Evolutionary conservation across 2,113 vertebrate genomes (phyloP).

Genomic region (Chroicocephalus ridibundus): DNA sequence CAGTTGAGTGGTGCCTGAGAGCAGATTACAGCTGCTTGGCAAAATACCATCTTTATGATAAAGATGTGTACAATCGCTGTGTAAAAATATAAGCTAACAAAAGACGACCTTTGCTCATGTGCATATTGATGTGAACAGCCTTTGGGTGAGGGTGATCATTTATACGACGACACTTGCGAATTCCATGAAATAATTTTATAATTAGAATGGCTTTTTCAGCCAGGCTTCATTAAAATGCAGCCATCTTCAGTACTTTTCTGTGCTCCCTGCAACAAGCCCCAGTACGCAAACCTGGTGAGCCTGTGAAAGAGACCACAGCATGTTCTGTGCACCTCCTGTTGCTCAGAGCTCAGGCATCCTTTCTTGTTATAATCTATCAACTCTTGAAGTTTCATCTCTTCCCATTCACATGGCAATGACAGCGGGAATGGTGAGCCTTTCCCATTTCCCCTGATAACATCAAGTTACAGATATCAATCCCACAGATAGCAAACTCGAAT

Average conservation of each 20-base stretch:
- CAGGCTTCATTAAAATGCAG: background rate
- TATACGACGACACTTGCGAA: background rate
- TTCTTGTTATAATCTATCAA: too few species aligned
- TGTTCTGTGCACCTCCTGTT: too few species aligned
- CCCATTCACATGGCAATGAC: background rate
- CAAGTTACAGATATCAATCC: background rate
- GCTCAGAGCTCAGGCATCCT: background rate
- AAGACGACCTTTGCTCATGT: background rate
- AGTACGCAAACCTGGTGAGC: fast-evolving
- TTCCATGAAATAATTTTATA: background rate
- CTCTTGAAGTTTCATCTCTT: background rate
- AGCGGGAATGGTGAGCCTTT: background rate
- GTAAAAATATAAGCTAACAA: background rate
- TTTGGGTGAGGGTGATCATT: background rate
- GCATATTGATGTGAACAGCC: background rate
- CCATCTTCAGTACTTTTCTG: background rate
- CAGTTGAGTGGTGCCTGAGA: background rate
- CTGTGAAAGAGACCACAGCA: background rate
- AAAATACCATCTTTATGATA: background rate
- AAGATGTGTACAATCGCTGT: background rate
- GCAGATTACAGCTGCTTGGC: background rate
- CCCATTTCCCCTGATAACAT: background rate
- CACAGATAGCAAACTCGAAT: background rate
- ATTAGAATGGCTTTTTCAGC: background rate
- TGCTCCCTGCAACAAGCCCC: background rate